Conservation (phyloP, 2,888 invertebrate genomes). For the Agrochola macilenta region DNA sequence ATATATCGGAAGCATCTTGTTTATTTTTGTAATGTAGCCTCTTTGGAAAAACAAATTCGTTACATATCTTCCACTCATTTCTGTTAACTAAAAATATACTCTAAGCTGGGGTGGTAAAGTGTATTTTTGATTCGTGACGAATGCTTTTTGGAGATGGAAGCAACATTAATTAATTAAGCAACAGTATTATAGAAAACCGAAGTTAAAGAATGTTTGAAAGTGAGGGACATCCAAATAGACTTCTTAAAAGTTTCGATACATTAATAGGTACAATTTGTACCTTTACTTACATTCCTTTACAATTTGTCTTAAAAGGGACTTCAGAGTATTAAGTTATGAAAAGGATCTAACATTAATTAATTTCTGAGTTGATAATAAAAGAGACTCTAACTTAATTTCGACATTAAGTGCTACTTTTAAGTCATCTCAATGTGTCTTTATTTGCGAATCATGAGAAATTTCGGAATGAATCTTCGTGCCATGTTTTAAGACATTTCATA, state of each 20-base stretch:
- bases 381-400: slow-evolving; percentile 36
- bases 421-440: slow-evolving; percentile 12
- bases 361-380: slow-evolving; percentile 49
- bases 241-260: slow-evolving; percentile 66
- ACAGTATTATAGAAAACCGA: slow-evolving; percentile 68
- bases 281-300: slow-evolving; percentile 53
- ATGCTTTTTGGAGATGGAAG: slow-evolving; percentile 33
- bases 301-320: slow-evolving; percentile 58
- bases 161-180: slow-evolving; percentile 73
- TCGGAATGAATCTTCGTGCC: neutral
- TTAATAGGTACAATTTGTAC: slow-evolving; percentile 60
- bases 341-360: slow-evolving; percentile 71
- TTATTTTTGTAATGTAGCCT: slow-evolving; percentile 60
- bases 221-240: slow-evolving; percentile 66
- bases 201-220: slow-evolving; percentile 71
- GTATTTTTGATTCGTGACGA: neutral
- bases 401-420: slow-evolving; percentile 15
- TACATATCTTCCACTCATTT: slow-evolving; percentile 7
- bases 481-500: neutral
- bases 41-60: slow-evolving; percentile 43
- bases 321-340: slow-evolving; percentile 64
- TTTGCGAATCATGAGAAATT: slow-evolving; percentile 12
- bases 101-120: neutral
- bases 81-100: slow-evolving; percentile 15
- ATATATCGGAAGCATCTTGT: slow-evolving; percentile 43